A percentile compares a stretch with the other conserved stretches of the same genome.
Conservation (phyloP, 1,140 invertebrate genomes). For the Streblospio benedicti region DNA sequence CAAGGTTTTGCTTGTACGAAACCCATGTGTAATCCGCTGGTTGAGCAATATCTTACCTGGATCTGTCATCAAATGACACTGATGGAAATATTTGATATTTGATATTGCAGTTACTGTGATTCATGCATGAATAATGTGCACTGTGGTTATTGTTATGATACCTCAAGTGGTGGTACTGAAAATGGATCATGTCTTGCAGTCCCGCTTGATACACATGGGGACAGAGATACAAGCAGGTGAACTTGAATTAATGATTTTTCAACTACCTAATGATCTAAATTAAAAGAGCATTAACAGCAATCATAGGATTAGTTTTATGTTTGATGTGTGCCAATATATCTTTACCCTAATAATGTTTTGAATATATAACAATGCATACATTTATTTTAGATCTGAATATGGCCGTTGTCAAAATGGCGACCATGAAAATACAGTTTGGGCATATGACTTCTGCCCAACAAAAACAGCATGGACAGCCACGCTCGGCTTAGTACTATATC, state of each 20-base stretch:
- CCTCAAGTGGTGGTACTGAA: slow-evolving; percentile 13
- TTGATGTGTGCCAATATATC: too few species aligned
- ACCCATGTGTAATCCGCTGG: background rate
- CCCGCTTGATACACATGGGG: background rate
- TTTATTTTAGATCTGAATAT: background rate
- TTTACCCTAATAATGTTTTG: too few species aligned
- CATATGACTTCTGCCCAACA: slow-evolving; percentile 51
- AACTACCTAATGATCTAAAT: too few species aligned
- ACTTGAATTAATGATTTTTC: too few species aligned
- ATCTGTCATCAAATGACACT: background rate
- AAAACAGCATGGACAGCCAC: slow-evolving; percentile 51
- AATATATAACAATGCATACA: too few species aligned
- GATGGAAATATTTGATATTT: background rate
- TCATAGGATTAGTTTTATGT: too few species aligned
- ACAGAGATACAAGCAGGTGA: too few species aligned
- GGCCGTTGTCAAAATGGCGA: slow-evolving; percentile 5
- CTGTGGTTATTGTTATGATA: slow-evolving; percentile 51
- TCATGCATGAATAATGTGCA: slow-evolving; percentile 42
- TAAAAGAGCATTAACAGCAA: too few species aligned
- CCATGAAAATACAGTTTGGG: slow-evolving; percentile 29
- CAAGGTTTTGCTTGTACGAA: background rate
- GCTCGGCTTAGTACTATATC: slow-evolving; percentile 50
- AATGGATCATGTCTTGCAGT: slow-evolving; percentile 40
- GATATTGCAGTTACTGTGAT: slow-evolving; percentile 42
- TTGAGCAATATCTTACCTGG: background rate